Percentiles rank a stretch among this genome's conserved stretches.
Evolutionary conservation across 2,888 invertebrate species (phyloP).

Genomic region (Choristoneura rosaceana): DNA sequence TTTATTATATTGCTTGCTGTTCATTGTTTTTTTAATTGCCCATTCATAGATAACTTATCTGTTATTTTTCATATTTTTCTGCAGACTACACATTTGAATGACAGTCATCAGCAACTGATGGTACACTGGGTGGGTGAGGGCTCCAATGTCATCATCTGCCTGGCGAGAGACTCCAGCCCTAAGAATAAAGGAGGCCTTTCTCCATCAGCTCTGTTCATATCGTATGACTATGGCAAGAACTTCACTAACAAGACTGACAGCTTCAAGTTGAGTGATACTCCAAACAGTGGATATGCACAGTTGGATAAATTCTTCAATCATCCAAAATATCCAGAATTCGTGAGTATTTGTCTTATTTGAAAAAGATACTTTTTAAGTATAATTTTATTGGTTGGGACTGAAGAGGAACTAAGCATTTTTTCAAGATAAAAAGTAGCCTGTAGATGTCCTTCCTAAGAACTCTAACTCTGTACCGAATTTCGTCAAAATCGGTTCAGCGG

Average conservation of each 20-base stretch:
- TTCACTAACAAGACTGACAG: constrained; percentile 90
- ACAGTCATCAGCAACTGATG: constrained; percentile 95
- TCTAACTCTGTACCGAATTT: too few species aligned
- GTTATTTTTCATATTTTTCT: constrained; percentile 45
- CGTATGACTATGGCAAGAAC: constrained; percentile 93
- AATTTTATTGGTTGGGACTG: too few species aligned
- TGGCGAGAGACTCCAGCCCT: constrained; percentile 90
- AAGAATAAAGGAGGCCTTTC: constrained; percentile 84
- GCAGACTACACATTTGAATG: constrained; percentile 92
- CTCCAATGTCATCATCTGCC: constrained; percentile 94
- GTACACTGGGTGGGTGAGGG: constrained; percentile 97
- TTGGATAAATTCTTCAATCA: constrained; percentile 95
- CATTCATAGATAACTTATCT: background rate
- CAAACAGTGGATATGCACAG: constrained; percentile 86
- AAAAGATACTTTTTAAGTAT: too few species aligned
- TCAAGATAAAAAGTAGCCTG: too few species aligned
- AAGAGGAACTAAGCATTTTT: too few species aligned
- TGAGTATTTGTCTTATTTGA: constrained; percentile 79
- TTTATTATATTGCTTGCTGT: background rate
- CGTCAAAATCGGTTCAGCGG: too few species aligned
- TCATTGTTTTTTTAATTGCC: background rate
- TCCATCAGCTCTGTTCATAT: constrained; percentile 93
- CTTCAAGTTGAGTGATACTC: constrained; percentile 85
- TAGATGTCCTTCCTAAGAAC: too few species aligned
- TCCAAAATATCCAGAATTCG: constrained; percentile 91